Evolutionary conservation across 1,140 invertebrate species (phyloP).

Genomic region (Macrostomum lignano): DNA sequence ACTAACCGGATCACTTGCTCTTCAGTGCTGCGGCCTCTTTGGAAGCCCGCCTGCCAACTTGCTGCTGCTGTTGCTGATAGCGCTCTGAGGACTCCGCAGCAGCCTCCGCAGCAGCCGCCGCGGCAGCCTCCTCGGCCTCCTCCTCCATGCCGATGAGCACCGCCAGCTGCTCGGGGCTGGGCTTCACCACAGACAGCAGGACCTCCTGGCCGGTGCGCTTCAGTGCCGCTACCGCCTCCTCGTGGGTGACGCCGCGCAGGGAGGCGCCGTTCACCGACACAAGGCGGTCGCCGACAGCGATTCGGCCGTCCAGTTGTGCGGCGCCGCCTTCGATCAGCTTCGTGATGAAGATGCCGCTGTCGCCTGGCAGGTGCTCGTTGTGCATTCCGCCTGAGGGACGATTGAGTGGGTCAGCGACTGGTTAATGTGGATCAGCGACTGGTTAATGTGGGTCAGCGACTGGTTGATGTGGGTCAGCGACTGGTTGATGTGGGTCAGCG

Average conservation of each 20-base stretch:
- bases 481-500: too few species aligned
- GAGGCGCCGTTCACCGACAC: conserved; percentile 66
- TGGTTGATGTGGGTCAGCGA: too few species aligned
- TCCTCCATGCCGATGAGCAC: conserved; percentile 8
- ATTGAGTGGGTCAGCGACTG: too few species aligned
- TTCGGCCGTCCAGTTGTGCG: conserved; percentile 54
- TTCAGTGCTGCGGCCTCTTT: too few species aligned
- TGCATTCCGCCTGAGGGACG: too few species aligned
- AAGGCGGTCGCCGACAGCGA: conserved; percentile 71
- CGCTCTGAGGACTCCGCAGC: too few species aligned
- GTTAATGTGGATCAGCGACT: too few species aligned
- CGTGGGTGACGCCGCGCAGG: conserved; percentile 79
- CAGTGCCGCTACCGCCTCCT: conserved; percentile 76
- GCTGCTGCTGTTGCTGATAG: too few species aligned
- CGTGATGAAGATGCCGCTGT: conserved; percentile 92
- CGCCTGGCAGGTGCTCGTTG: conserved; percentile 81
- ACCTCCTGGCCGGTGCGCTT: conserved; percentile 74
- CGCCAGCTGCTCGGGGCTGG: conserved; percentile 16
- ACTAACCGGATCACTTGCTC: too few species aligned
- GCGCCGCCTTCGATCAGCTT: conserved; percentile 91
- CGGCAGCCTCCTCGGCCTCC: too few species aligned
- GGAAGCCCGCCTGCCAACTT: too few species aligned
- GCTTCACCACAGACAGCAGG: conserved; percentile 50
- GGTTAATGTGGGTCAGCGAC: too few species aligned
- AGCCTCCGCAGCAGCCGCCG: not conserved